A percentile compares a stretch with the other conserved stretches of the same genome.
Conservation (phyloP, 2,888 invertebrate genomes). For the Pyrochroa serraticornis region DNA sequence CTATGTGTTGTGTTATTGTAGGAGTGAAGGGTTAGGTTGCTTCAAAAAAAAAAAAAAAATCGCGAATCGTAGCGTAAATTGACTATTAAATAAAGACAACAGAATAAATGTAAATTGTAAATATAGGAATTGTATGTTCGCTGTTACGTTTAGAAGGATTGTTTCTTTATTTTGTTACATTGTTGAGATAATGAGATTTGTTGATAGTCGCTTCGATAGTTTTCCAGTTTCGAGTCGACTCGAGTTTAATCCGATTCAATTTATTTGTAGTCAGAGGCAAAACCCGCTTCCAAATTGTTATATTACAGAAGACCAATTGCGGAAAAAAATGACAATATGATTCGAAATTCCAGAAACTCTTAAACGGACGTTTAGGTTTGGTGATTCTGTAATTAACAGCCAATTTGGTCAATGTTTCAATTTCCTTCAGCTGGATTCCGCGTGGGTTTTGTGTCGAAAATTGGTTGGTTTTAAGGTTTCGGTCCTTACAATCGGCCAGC, state of each 20-base stretch:
- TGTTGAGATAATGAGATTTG: constrained; percentile 21
- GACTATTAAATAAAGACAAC: constrained; percentile 21
- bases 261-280: constrained; percentile 5
- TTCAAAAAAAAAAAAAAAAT: constrained; percentile 17
- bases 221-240: no score
- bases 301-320: background rate
- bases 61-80: constrained; percentile 18
- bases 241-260: no score
- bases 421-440: constrained; percentile 19
- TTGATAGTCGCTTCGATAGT: constrained; percentile 23
- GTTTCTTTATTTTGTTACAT: constrained; percentile 38
- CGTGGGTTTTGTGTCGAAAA: constrained; percentile 9
- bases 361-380: constrained; percentile 16
- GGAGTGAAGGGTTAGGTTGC: constrained; percentile 23
- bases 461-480: constrained; percentile 20
- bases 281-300: background rate
- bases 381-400: constrained; percentile 13
- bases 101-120: constrained; percentile 48
- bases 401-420: constrained; percentile 18
- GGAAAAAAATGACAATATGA: background rate
- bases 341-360: background rate
- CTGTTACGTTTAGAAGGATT: constrained; percentile 38
- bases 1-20: constrained; percentile 30
- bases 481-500: constrained; percentile 13
- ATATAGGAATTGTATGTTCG: constrained; percentile 47